A percentile compares a stretch with the other conserved stretches of the same genome.
Evolutionary conservation across 2,113 vertebrate genomes (phyloP).

Genomic region (Zosterops hypoxanthus): DNA sequence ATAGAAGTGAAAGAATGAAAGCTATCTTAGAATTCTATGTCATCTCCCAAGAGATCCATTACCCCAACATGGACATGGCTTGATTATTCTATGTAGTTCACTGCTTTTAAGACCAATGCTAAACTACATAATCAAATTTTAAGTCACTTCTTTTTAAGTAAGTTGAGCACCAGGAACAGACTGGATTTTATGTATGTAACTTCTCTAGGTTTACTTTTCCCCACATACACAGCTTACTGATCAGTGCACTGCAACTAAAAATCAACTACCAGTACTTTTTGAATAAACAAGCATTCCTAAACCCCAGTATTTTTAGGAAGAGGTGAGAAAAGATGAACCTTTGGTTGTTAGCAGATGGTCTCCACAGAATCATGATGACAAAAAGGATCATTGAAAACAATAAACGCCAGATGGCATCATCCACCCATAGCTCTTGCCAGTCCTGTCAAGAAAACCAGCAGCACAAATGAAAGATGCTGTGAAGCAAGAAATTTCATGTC

Average conservation of each 20-base stretch:
- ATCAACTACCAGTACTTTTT: not conserved
- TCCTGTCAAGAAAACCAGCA: conserved; percentile 74
- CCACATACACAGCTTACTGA: not conserved
- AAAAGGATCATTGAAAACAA: conserved; percentile 95
- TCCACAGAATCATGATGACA: conserved; percentile 94
- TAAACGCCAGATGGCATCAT: conserved; percentile 95
- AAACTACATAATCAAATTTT: not conserved
- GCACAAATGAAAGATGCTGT: not conserved
- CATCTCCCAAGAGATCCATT: not conserved
- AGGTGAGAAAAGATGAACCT: conserved; percentile 76
- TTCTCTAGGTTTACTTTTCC: not conserved
- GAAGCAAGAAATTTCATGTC: not conserved
- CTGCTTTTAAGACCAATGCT: not conserved
- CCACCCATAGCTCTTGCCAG: conserved; percentile 96
- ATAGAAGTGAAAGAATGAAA: conserved; percentile 1
- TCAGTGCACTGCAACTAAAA: not conserved
- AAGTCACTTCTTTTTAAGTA: not conserved
- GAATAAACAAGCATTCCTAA: not conserved
- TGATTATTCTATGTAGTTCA: not conserved
- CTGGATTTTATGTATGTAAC: not conserved
- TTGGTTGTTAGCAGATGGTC: conserved; percentile 94
- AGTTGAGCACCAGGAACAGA: not conserved
- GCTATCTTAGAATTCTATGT: not conserved
- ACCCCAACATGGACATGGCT: not conserved
- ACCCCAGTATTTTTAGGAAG: not conserved